Evolutionary conservation across 2,797 vertebrate genomes (phyloP).

Genomic region (Enteromius trimaculatus): DNA sequence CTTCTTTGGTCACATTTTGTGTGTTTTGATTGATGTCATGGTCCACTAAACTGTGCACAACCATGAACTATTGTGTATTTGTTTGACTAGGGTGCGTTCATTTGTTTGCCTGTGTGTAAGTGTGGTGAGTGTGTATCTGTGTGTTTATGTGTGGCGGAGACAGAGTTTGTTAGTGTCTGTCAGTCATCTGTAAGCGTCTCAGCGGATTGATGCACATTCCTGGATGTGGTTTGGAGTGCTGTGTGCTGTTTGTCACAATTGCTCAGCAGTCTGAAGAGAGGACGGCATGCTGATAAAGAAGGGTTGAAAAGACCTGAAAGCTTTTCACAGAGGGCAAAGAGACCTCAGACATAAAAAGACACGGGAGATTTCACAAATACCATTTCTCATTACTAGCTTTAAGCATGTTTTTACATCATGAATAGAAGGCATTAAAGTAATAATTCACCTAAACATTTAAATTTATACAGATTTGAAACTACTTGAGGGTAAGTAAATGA

Average conservation of each 20-base stretch:
- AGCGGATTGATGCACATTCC: conserved; percentile 40
- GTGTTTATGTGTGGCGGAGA: conserved; percentile 29
- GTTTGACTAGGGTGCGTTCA: conserved; percentile 18
- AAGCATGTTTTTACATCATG: background rate
- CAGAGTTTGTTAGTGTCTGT: conserved; percentile 34
- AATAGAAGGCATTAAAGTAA: background rate
- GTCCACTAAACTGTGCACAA: conserved; percentile 7
- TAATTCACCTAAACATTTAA: background rate
- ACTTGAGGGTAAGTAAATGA: too few species aligned
- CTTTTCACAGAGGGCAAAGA: conserved; percentile 13
- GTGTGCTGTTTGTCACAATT: conserved; percentile 5
- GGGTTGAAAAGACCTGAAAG: conserved; percentile 13
- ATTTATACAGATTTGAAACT: background rate
- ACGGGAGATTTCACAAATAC: background rate
- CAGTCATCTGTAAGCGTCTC: conserved; percentile 35
- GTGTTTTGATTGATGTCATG: conserved; percentile 43
- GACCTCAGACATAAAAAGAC: conserved; percentile 14
- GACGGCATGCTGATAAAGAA: background rate
- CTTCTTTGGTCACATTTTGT: conserved; percentile 26
- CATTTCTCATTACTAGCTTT: background rate
- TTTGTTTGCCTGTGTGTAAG: conserved; percentile 18
- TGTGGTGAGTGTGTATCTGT: conserved; percentile 44
- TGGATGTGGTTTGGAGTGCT: conserved; percentile 15
- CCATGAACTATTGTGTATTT: conserved; percentile 31
- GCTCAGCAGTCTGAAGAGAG: conserved; percentile 14